These are phyloP conservation scores for Molossus molossus DNA, from an alignment of 2,797 vertebrate genomes.

Conservation along the genomic window DNA sequence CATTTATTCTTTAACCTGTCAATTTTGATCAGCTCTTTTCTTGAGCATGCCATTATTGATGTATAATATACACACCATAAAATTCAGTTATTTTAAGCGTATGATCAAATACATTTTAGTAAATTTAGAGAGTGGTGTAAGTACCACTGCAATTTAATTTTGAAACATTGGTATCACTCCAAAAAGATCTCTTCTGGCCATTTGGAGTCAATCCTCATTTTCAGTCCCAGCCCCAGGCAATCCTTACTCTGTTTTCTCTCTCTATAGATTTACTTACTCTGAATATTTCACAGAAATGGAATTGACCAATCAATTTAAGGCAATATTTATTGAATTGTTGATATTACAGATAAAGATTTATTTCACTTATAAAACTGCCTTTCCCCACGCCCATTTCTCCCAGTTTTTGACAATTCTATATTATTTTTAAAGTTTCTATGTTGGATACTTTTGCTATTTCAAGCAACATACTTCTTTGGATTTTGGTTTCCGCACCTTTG, in stretches of 20 bases:
- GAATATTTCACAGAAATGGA: not conserved
- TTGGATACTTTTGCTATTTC: not conserved
- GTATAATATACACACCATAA: not conserved
- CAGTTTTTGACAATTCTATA: not conserved
- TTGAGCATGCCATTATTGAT: not conserved
- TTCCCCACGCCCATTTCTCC: not conserved
- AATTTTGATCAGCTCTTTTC: conserved; percentile 10
- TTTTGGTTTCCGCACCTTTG: not conserved
- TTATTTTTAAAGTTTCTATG: not conserved
- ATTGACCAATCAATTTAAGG: not conserved
- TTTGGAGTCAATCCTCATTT: not conserved
- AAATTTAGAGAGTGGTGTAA: not conserved
- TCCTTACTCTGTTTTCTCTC: not conserved
- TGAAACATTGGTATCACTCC: not conserved
- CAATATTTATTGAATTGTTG: not conserved
- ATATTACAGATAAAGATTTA: not conserved
- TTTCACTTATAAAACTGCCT: not conserved
- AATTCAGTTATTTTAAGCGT: not conserved
- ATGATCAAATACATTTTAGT: not conserved
- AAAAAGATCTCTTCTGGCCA: not conserved
- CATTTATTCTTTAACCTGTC: not conserved
- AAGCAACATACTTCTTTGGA: not conserved
- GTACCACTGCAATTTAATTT: not conserved
- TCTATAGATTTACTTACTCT: not conserved
- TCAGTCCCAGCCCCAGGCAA: not conserved